A percentile compares a stretch with the other conserved stretches of the same genome.
Evolutionary conservation across 1,140 invertebrate genomes (phyloP).

Genomic region (Drosophila sulfurigaster): DNA sequence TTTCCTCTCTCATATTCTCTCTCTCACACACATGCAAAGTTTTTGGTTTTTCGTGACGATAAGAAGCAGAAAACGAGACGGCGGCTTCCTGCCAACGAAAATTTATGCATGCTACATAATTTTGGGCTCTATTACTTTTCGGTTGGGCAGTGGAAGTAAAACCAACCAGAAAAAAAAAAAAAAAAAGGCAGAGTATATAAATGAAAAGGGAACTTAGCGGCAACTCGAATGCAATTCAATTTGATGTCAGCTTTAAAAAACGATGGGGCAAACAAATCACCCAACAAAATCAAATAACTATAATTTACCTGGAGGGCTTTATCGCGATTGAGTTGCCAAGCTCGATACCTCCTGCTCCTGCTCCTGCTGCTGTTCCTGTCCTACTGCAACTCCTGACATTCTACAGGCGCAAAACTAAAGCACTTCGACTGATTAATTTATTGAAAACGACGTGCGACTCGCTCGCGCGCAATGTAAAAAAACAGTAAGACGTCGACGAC

Average conservation of each 20-base stretch:
- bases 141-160: conserved; percentile 40
- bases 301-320: conserved; percentile 78
- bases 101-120: conserved; percentile 81
- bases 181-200: conserved; percentile 10
- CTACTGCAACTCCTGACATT: conserved; percentile 25
- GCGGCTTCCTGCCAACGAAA: conserved; percentile 70
- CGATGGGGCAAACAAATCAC: conserved; percentile 73
- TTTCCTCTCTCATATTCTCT: conserved; percentile 35
- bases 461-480: conserved; percentile 20
- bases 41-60: conserved; percentile 70
- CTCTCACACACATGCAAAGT: conserved; percentile 57
- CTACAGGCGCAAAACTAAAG: conserved; percentile 43
- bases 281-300: conserved; percentile 82
- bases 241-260: conserved; percentile 76
- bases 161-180: conserved; percentile 1
- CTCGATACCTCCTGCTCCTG: neutral
- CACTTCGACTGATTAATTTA: conserved; percentile 80
- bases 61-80: conserved; percentile 71
- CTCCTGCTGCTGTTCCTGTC: conserved; percentile 15
- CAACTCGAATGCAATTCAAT: conserved; percentile 71
- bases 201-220: conserved; percentile 21
- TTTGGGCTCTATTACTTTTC: conserved; percentile 74
- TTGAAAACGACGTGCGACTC: conserved; percentile 69
- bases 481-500: conserved; percentile 22
- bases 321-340: conserved; percentile 76